Conservation (phyloP, 2,113 vertebrate species). For the Ochotona curzoniae region DNA sequence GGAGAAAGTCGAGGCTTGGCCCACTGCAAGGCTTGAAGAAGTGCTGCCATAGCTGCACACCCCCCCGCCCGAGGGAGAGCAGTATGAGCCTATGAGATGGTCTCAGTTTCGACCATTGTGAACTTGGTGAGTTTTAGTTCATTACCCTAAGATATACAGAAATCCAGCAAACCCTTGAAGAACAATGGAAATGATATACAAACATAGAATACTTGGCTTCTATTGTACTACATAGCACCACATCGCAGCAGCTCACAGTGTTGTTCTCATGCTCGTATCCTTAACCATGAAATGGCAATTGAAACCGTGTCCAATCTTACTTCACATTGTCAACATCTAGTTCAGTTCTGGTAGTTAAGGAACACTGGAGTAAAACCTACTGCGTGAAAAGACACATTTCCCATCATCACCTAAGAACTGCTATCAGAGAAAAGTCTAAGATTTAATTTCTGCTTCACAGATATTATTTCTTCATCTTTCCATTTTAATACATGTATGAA, state of each 20-base stretch:
- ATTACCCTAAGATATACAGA: not conserved
- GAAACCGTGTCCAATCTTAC: not conserved
- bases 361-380: not conserved
- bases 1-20: not conserved
- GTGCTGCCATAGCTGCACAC: not conserved
- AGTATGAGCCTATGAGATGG: not conserved
- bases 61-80: not conserved
- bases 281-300: not conserved
- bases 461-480: not conserved
- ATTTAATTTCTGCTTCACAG: not conserved
- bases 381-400: not conserved
- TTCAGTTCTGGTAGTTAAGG: not conserved
- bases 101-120: not conserved
- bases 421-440: not conserved
- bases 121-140: not conserved
- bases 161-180: not conserved
- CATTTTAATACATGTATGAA: not conserved
- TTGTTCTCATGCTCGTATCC: not conserved
- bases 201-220: not conserved
- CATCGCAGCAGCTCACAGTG: not conserved
- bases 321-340: not conserved
- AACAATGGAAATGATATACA: not conserved
- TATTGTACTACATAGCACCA: not conserved
- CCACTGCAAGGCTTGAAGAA: not conserved
- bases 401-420: not conserved